Evolutionary conservation across 2,888 invertebrate genomes (phyloP).

Genomic region (Desoria tigrina): DNA sequence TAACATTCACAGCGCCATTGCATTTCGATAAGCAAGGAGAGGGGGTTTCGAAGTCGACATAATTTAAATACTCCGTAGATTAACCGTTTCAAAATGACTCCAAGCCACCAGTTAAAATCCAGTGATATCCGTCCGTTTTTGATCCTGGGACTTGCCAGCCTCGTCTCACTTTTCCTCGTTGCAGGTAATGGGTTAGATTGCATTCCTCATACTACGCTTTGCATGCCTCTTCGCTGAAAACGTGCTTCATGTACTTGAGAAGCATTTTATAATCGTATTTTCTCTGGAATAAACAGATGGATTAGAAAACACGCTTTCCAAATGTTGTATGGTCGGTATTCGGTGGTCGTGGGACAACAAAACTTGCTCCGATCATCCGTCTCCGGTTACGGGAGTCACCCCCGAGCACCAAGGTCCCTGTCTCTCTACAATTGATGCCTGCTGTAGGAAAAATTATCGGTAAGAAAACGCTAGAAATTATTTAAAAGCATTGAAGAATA

Average conservation of each 20-base stretch:
- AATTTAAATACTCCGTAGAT: too few relatives aligned
- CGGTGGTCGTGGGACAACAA: constrained; percentile 60
- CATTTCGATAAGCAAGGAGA: too few relatives aligned
- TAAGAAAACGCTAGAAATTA: too few relatives aligned
- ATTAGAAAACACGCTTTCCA: constrained; percentile 50
- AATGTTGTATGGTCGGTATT: constrained; percentile 63
- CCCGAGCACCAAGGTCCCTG: constrained; percentile 65
- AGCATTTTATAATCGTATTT: neutral
- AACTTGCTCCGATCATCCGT: constrained; percentile 60
- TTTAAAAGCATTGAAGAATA: constrained; percentile 12
- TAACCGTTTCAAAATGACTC: too few relatives aligned
- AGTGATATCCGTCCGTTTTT: too few relatives aligned
- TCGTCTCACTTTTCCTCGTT: too few relatives aligned
- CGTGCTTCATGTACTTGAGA: neutral
- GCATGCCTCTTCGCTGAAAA: neutral
- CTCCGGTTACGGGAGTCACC: constrained; percentile 62
- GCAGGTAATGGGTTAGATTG: too few relatives aligned
- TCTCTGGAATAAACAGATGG: constrained; percentile 27
- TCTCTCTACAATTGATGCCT: constrained; percentile 66
- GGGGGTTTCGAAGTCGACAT: too few relatives aligned
- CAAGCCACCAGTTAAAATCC: too few relatives aligned
- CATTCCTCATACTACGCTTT: too few relatives aligned
- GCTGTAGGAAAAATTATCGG: constrained; percentile 64
- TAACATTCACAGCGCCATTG: too few relatives aligned
- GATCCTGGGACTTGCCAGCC: too few relatives aligned